Base-by-base conservation (phyloP, 1,140 invertebrate species). In the Calliphora vicina region DNA sequence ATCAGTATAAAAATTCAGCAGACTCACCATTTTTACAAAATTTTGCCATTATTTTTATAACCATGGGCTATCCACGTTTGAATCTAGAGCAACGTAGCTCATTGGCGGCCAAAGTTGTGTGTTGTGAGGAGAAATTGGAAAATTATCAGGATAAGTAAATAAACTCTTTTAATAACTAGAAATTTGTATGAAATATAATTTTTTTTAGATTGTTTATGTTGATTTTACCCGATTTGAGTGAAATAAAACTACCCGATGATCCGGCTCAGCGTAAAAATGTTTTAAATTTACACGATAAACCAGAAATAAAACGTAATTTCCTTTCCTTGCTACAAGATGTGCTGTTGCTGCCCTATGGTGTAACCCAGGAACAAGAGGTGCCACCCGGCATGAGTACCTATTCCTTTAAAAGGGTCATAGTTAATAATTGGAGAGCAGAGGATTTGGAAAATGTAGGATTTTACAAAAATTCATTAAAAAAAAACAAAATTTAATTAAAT, bases 21-120 rank as follows among this genome's bases (percentile, higher is more conserved):
- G 88, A 86, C 73, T 91, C 83, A 27, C 86, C 84, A 23, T 90
- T 90, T 82, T 93, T 94, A 27, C 91, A 97, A 95, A 99, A 99
- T 91, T 98, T 99, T 89, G 95, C 96, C 71, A 96, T 98, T 81
- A 97, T 98, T 87, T 99, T 98, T 88, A 96, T 98, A 71, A 97
- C 97, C 91, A 94, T 98, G 93, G 97, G 97, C 20, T 98, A 94
- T 92, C 96, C 97, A 1, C 91, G 97, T 84, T 91, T 98, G 84
- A 92, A 94, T 43, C 91, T 93, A 50, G 94, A 94, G 17, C 94
- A 96, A 85, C 97, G 97, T 91, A 92, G 94, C 5, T 93, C 94
- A 86, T 90, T 98, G 74, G 92, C 97, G 20, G 95, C 97, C 25
- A 92, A 92, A 83, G 87, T 99, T 78, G 91, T 98, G 17, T 94